Evolutionary conservation across 1,140 invertebrate genomes (phyloP).

Genomic region (Antheraea pernyi): DNA sequence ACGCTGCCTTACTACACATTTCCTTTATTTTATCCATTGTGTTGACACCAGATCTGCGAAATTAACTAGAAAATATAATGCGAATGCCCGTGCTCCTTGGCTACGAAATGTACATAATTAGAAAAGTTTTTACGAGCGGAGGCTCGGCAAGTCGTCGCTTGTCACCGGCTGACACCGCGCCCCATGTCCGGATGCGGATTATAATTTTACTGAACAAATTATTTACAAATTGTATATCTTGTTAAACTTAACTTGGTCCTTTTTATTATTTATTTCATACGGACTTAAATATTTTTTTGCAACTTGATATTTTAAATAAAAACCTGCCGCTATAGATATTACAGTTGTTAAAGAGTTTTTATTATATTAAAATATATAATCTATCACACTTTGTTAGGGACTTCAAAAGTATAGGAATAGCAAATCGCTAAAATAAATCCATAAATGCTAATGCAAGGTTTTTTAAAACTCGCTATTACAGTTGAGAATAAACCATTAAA

Average conservation of each 20-base stretch:
- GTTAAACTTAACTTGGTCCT: slow-evolving; percentile 21
- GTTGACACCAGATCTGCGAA: slow-evolving; percentile 45
- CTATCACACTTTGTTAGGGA: no score
- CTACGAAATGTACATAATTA: slow-evolving; percentile 78
- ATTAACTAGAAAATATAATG: slow-evolving; percentile 70
- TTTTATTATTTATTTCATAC: slow-evolving; percentile 3
- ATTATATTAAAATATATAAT: no score
- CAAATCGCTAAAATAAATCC: no score
- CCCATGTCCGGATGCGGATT: slow-evolving; percentile 57
- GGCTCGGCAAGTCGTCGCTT: slow-evolving; percentile 57
- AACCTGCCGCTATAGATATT: no score
- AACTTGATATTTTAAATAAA: no score
- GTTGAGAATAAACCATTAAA: neutral
- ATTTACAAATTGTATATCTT: slow-evolving; percentile 66
- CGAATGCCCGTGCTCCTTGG: slow-evolving; percentile 62
- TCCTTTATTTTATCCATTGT: slow-evolving; percentile 6
- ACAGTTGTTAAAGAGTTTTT: no score
- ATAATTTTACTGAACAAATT: slow-evolving; percentile 70
- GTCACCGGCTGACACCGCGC: slow-evolving; percentile 69
- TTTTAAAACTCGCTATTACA: neutral
- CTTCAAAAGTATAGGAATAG: no score
- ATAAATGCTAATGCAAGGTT: neutral
- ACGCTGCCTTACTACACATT: neutral
- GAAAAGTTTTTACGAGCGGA: slow-evolving; percentile 74
- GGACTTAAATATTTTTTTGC: neutral